Evolutionary conservation across 2,888 invertebrate species (phyloP).

Genomic region (Zelleria hepariella): DNA sequence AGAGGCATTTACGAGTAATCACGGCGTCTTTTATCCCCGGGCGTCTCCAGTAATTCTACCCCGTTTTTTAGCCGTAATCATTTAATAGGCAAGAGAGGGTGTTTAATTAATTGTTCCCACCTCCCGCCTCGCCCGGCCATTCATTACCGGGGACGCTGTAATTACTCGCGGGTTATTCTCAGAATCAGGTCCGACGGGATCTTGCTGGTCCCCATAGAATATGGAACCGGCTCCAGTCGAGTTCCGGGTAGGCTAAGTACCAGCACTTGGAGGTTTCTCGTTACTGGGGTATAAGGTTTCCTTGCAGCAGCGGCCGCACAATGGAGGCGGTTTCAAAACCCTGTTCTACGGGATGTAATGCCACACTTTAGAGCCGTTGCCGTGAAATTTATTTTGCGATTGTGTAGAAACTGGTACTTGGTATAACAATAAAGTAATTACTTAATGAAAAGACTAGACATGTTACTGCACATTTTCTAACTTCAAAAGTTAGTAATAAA

Average conservation of each 20-base stretch:
- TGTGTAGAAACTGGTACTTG: conserved; percentile 2
- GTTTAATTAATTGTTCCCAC: conserved; percentile 37
- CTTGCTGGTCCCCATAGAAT: conserved; percentile 9
- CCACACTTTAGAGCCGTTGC: conserved; percentile 20
- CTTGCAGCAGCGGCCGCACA: conserved; percentile 30
- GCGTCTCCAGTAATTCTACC: conserved; percentile 18
- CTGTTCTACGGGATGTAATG: conserved; percentile 40
- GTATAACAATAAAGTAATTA: background rate
- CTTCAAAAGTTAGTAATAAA: background rate
- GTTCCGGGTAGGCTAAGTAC: conserved; percentile 29
- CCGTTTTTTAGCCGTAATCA: conserved; percentile 24
- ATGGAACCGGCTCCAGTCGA: conserved; percentile 29
- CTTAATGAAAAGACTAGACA: background rate
- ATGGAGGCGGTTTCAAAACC: conserved; percentile 33
- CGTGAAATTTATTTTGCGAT: background rate
- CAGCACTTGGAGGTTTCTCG: conserved; percentile 26
- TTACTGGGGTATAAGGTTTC: conserved; percentile 53
- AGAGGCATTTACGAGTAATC: background rate
- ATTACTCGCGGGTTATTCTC: conserved; percentile 20
- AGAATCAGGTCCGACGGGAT: conserved; percentile 27
- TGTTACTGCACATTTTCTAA: background rate
- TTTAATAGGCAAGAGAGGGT: conserved; percentile 32
- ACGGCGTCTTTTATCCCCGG: background rate
- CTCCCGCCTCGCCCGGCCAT: conserved; percentile 14
- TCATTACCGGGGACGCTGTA: conserved; percentile 18